Evolutionary conservation across 2,888 invertebrate species (phyloP), one percentile per base, ranked within the genome.

Genomic region (Drosophila dives): DNA sequence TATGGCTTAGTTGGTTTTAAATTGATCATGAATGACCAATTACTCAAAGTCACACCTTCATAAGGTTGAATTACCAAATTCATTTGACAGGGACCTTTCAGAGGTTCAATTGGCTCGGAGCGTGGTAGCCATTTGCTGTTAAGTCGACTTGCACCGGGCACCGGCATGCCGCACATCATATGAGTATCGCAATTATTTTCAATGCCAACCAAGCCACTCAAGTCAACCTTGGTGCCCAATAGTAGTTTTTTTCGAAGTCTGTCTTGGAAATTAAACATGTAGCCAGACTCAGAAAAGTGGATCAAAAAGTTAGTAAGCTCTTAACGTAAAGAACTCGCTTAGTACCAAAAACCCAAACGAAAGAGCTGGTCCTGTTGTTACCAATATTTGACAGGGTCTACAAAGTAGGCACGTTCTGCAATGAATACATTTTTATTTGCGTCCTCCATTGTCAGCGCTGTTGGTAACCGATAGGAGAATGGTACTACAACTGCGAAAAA

Each of bases 361-460:
- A 26, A 26, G 26, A 26, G 4, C 3, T 1, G 26, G 4, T 26
- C 26, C 3, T 26, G 26, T 89, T 85, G 38, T 66, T 71, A 1
- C 84, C 84, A 36, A 85, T 83, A 17, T 72, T 75, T 0, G 72
- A 78, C 0, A 89, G 55, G 4, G 61, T 70, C 12, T 78, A 72
- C 3, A 87, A 68, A 60, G 23, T 74, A 66, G 1, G 96, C 96
- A 79, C 95, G 93, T 91, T 96, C 95, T 7, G 95, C 95, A 60
- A 95, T 94, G 86, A 96, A 96, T 60, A 93, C 92, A 53, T 93
- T 93, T 17, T 94, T 92, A 64, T 63, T 8, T 2, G n/a, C 58
- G 23, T 86, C 83, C 50, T 88, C 81, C 26, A 75, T 34, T 2
- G 72, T 83, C 1, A 60, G n/a, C 0, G 86, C 74, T 4, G 65